phyloP scores from a whole-genome alignment of 2,888 invertebrate species.

The Polydrusus cervinus region DNA sequence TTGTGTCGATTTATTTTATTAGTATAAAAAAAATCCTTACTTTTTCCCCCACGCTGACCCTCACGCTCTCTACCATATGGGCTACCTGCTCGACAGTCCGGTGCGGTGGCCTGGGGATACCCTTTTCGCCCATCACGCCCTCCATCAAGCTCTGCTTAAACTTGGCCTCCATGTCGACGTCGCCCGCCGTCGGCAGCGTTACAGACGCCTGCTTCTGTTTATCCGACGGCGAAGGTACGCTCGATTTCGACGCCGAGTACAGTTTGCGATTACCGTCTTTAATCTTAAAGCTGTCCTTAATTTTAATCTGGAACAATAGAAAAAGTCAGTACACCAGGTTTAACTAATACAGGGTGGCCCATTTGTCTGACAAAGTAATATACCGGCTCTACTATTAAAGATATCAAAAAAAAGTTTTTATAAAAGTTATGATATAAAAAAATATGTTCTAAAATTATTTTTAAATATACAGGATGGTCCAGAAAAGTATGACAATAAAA shows the following conservation, averaged over 20 bases:
- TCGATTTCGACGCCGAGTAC: constrained; percentile 34
- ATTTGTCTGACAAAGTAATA: too few relatives aligned
- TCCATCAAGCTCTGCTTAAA: constrained; percentile 76
- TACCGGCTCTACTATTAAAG: too few relatives aligned
- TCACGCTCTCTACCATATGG: constrained; percentile 56
- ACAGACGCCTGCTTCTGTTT: constrained; percentile 55
- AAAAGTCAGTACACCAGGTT: too few relatives aligned
- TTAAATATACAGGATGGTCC: too few relatives aligned
- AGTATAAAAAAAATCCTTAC: too few relatives aligned
- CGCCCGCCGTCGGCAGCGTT: constrained; percentile 70
- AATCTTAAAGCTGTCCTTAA: constrained; percentile 68
- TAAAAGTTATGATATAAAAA: too few relatives aligned
- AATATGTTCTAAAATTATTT: too few relatives aligned
- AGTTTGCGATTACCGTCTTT: constrained; percentile 57
- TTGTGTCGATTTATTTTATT: too few relatives aligned
- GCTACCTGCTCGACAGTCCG: constrained; percentile 63
- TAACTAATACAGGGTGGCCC: too few relatives aligned
- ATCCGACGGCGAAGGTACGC: constrained; percentile 36
- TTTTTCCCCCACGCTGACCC: constrained; percentile 57
- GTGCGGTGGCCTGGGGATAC: constrained; percentile 66
- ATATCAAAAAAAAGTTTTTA: too few relatives aligned
- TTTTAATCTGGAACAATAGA: constrained; percentile 59
- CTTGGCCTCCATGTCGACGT: constrained; percentile 74
- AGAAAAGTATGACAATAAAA: too few relatives aligned
- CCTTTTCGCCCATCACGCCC: constrained; percentile 63